Evolutionary conservation across 2,797 vertebrate genomes (phyloP).

Genomic region (Ficedula albicollis): DNA sequence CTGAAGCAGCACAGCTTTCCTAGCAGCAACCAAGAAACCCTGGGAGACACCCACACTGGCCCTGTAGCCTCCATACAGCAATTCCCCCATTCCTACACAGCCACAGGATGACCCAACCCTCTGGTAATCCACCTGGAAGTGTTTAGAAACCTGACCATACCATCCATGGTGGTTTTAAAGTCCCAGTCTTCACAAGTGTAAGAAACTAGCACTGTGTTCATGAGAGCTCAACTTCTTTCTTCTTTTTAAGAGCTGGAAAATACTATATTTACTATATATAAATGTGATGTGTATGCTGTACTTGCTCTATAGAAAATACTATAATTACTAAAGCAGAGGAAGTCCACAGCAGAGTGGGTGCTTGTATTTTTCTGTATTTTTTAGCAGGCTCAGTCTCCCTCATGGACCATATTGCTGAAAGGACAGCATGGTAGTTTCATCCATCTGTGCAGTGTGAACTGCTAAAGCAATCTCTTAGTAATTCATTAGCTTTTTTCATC

Average conservation of each 20-base stretch:
- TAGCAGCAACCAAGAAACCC: not conserved
- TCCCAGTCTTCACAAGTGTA: not conserved
- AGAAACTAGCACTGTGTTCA: not conserved
- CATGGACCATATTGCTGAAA: not conserved
- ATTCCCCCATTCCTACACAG: rapidly evolving
- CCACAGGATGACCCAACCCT: not conserved
- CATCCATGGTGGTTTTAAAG: not conserved
- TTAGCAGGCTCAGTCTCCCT: not conserved
- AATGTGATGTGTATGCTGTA: not conserved
- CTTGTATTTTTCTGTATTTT: not conserved
- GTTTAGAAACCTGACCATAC: rapidly evolving
- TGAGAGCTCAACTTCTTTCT: not conserved
- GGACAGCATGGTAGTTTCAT: not conserved
- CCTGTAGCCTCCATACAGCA: not conserved
- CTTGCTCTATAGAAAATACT: not conserved
- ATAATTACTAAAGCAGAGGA: not conserved
- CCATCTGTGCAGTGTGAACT: not conserved
- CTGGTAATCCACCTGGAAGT: not conserved
- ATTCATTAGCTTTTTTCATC: not conserved
- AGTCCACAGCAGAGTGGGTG: not conserved
- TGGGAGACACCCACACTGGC: not conserved
- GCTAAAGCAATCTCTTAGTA: not conserved
- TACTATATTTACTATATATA: not conserved
- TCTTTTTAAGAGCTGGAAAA: not conserved
- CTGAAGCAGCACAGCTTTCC: not conserved